Conservation (phyloP, 2,797 vertebrate species). For the Aviceda cuculoides region DNA sequence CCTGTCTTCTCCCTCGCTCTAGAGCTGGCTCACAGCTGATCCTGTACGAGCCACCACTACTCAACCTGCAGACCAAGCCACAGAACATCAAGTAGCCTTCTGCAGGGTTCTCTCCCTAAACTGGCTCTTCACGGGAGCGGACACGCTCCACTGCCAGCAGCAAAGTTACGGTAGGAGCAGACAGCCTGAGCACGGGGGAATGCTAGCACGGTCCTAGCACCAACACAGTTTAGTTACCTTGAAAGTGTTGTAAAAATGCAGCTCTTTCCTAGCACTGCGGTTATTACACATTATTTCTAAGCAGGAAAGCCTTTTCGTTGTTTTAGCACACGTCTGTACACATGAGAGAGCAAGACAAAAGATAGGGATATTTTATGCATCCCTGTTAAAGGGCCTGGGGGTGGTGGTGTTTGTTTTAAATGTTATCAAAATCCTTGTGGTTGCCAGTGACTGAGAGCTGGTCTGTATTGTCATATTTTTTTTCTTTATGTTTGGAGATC, state of each 20-base stretch:
- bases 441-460: neutral
- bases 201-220: neutral
- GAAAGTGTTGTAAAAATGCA: neutral
- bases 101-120: neutral
- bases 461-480: neutral
- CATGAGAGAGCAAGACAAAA: neutral
- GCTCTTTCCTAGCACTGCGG: neutral
- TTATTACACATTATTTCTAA: neutral
- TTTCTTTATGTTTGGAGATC: neutral
- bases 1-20: neutral
- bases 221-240: neutral
- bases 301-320: neutral
- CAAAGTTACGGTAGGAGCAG: neutral
- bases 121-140: accelerated
- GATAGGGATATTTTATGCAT: neutral
- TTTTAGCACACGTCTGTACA: neutral
- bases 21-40: neutral
- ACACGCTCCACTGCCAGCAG: accelerated
- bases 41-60: accelerated
- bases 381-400: neutral
- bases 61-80: neutral
- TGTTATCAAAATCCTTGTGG: neutral
- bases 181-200: neutral
- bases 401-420: neutral
- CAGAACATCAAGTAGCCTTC: neutral